Evolutionary conservation across 2,888 invertebrate genomes (phyloP).

Genomic region (Trachelus iudaicus): DNA sequence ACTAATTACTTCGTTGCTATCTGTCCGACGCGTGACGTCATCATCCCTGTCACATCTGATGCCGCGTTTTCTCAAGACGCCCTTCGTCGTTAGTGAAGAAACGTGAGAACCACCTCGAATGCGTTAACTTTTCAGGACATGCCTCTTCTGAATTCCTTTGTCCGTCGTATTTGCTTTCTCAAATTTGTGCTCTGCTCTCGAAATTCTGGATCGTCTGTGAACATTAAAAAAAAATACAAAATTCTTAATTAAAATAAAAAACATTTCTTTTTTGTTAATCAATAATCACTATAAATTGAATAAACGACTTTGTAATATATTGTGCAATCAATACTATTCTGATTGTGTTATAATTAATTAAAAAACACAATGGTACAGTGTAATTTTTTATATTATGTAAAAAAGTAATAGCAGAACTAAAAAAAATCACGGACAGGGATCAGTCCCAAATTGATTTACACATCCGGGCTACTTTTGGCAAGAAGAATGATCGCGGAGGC

Average conservation of each 20-base stretch:
- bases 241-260: background rate
- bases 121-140: background rate
- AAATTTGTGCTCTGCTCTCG: background rate
- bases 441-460: background rate
- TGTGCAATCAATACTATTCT: background rate
- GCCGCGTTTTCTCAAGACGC: conserved; percentile 33
- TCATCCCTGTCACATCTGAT: conserved; percentile 49
- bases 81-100: conserved; percentile 42
- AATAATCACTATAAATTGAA: background rate
- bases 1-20: conserved; percentile 45
- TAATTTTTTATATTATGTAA: background rate
- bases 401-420: background rate
- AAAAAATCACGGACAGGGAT: background rate
- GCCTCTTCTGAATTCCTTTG: background rate
- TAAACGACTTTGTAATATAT: background rate
- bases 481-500: conserved; percentile 14
- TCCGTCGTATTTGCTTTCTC: background rate
- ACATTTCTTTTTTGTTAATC: background rate
- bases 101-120: conserved; percentile 35
- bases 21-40: conserved; percentile 52
- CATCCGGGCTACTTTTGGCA: background rate
- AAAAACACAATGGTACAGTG: background rate
- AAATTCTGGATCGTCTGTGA: background rate
- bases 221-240: background rate
- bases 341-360: background rate